Evolutionary conservation across 2,797 vertebrate species (phyloP).

Genomic region (Macrochelys suwanniensis): DNA sequence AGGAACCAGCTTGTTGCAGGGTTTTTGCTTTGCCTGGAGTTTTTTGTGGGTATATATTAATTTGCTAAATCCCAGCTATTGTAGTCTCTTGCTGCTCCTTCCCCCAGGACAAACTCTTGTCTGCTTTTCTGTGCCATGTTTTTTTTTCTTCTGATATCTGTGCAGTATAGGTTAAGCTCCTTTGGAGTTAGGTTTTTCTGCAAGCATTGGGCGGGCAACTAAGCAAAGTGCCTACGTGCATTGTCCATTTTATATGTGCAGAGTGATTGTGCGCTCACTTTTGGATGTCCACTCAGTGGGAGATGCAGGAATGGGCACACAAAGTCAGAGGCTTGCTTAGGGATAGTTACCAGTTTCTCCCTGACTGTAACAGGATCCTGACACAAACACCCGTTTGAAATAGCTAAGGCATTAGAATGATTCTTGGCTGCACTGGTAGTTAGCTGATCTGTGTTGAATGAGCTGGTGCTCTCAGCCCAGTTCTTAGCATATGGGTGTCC

Average conservation of each 20-base stretch:
- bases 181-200: neutral
- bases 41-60: neutral
- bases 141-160: neutral
- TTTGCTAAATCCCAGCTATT: neutral
- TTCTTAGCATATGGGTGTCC: neutral
- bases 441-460: neutral
- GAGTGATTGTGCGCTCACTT: neutral
- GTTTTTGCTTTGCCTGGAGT: neutral
- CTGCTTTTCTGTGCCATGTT: neutral
- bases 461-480: neutral
- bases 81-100: neutral
- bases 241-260: rapidly evolving
- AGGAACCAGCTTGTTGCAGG: neutral
- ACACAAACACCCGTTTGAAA: neutral
- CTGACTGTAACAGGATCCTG: neutral
- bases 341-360: neutral
- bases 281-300: rapidly evolving
- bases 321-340: neutral
- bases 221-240: rapidly evolving
- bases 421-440: neutral
- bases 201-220: rapidly evolving
- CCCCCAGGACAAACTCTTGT: neutral
- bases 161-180: neutral
- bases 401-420: neutral
- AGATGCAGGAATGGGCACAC: rapidly evolving